These are phyloP conservation scores for Zaprionus vittiger DNA, from an alignment of 1,140 invertebrate species.

Conservation along the genomic window DNA sequence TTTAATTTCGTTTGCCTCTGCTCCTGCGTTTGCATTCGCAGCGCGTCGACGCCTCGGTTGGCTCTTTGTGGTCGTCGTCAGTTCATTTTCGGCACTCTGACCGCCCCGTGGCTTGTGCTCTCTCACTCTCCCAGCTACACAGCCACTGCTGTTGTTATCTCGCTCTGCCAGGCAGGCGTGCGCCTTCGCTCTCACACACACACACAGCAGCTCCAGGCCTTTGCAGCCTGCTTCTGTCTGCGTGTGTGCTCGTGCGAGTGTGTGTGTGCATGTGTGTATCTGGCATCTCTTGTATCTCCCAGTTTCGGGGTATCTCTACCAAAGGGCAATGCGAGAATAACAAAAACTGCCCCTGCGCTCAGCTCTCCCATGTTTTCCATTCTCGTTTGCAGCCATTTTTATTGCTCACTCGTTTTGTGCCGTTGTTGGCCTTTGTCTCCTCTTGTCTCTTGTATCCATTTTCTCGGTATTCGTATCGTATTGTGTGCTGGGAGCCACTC, in stretches of 20 bases:
- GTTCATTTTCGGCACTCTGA: conserved; percentile 46
- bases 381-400: conserved; percentile 74
- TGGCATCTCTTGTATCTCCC: conserved; percentile 69
- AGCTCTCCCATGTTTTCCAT: conserved; percentile 46
- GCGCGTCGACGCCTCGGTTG: conserved; percentile 43
- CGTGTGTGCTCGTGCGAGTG: conserved; percentile 10
- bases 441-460: conserved; percentile 35
- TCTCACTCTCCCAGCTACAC: conserved; percentile 21
- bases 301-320: conserved; percentile 57
- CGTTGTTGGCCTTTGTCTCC: conserved; percentile 41
- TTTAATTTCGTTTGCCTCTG: conserved; percentile 43
- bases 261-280: conserved; percentile 41
- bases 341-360: conserved; percentile 58
- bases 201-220: conserved; percentile 11
- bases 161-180: conserved; percentile 46
- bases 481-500: conserved; percentile 1
- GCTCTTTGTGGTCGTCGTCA: conserved; percentile 55
- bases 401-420: conserved; percentile 64
- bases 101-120: conserved; percentile 23
- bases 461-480: conserved; percentile 32
- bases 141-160: conserved; percentile 32
- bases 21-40: conserved; percentile 33
- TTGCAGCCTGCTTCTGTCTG: conserved; percentile 8
- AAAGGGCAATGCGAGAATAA: conserved; percentile 30
- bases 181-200: conserved; percentile 40